phyloP scores from a whole-genome alignment of 2,797 vertebrate genomes.

The Scarus forsteni region DNA sequence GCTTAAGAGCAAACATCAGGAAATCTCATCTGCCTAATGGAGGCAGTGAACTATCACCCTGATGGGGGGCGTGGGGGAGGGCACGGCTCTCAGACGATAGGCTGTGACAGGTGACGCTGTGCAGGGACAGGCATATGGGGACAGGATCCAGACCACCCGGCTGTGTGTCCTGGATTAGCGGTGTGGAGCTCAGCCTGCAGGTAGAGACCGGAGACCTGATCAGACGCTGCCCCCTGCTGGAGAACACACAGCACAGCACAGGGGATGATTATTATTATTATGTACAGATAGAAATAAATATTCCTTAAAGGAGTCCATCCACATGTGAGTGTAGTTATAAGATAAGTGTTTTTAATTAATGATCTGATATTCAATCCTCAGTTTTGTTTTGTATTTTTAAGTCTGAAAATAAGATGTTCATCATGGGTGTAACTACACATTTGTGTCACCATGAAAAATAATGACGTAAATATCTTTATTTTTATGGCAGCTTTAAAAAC shows the following conservation, averaged over 20 bases:
- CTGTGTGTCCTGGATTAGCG: background rate
- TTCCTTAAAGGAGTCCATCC: no score
- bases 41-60: constrained; percentile 47
- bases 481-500: no score
- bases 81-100: constrained; percentile 12
- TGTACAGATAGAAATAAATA: no score
- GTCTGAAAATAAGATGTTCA: no score
- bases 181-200: constrained; percentile 9
- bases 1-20: constrained; percentile 27
- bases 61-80: constrained; percentile 10
- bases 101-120: background rate
- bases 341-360: no score
- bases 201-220: background rate
- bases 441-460: no score
- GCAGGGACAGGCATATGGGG: no score
- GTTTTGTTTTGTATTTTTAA: no score
- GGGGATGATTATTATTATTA: background rate
- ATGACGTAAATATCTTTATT: no score
- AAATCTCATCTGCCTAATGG: constrained; percentile 57
- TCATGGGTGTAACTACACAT: no score
- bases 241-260: background rate
- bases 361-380: no score
- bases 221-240: constrained; percentile 58
- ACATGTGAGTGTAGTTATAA: no score
- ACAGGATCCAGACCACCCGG: background rate